phyloP scores from a whole-genome alignment of 2,888 invertebrate species.

The Oeneis ivallda region DNA sequence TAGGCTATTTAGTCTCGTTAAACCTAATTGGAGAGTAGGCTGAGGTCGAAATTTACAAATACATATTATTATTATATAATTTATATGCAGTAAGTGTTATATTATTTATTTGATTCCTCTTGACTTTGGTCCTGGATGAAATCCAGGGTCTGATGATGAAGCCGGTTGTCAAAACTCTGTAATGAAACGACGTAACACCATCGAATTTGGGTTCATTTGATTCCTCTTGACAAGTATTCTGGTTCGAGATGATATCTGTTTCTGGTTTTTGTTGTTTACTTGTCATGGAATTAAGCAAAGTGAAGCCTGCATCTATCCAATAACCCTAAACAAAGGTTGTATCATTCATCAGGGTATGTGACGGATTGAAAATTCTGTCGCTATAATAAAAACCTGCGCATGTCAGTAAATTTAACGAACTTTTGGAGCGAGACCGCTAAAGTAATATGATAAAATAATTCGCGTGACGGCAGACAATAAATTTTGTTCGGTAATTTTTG shows the following conservation, averaged over 20 bases:
- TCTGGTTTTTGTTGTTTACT: no score
- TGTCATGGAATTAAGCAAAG: no score
- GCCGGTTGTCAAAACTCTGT: no score
- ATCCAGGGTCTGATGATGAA: no score
- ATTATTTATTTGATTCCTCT: no score
- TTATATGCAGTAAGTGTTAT: no score
- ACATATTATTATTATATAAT: background rate
- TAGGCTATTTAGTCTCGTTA: conserved; percentile 26
- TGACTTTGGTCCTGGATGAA: no score
- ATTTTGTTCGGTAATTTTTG: conserved; percentile 24
- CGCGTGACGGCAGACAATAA: conserved; percentile 23
- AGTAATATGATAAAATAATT: conserved; percentile 26
- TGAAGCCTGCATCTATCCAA: no score
- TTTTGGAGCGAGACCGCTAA: conserved; percentile 22
- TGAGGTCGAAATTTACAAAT: background rate
- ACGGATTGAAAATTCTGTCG: background rate
- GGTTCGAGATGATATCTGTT: no score
- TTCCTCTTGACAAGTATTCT: no score
- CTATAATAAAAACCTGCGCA: conserved; percentile 13
- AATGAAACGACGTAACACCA: no score
- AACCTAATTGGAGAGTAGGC: conserved; percentile 14
- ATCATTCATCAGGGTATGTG: conserved; percentile 2
- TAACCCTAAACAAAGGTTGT: background rate
- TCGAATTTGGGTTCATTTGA: no score
- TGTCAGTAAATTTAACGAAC: conserved; percentile 19